Evolutionary conservation across 1,140 invertebrate genomes (phyloP).

Genomic region (Xylocopa sonorina): DNA sequence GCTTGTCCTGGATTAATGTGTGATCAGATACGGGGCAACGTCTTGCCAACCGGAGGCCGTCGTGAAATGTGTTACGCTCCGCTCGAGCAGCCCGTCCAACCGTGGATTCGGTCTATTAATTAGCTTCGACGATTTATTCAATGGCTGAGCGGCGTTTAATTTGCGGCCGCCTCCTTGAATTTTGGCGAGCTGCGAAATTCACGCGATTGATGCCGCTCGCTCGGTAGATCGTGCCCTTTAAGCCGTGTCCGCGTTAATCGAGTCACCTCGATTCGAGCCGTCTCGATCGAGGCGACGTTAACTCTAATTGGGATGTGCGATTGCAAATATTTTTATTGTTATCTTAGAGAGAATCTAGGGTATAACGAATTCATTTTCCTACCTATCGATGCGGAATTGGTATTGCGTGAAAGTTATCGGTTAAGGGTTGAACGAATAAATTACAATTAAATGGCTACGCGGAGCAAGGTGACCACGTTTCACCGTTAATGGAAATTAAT

Average conservation of each 20-base stretch:
- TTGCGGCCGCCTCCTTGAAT: not conserved
- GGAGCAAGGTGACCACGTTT: not conserved
- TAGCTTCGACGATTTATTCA: slow-evolving; percentile 53
- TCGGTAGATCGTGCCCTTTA: no score
- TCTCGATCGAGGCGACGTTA: no score
- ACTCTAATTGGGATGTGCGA: no score
- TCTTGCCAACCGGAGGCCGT: slow-evolving; percentile 41
- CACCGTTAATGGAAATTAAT: not conserved
- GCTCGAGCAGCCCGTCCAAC: not conserved
- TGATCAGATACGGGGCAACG: slow-evolving; percentile 49
- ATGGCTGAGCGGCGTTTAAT: slow-evolving; percentile 31
- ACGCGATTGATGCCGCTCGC: not conserved
- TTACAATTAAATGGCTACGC: not conserved
- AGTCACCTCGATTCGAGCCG: no score
- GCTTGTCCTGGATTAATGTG: slow-evolving; percentile 58
- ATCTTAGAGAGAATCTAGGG: not conserved
- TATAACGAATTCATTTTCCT: not conserved
- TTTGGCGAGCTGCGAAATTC: not conserved
- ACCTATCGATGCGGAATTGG: not conserved
- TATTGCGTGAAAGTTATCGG: not conserved
- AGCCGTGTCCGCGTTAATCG: no score
- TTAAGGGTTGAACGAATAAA: not conserved
- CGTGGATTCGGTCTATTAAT: slow-evolving; percentile 47
- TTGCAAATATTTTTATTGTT: no score
- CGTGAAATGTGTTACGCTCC: slow-evolving; percentile 29